Evolutionary conservation across 2,888 invertebrate species (phyloP).

Genomic region (Amblyjoppa fuscipennis): DNA sequence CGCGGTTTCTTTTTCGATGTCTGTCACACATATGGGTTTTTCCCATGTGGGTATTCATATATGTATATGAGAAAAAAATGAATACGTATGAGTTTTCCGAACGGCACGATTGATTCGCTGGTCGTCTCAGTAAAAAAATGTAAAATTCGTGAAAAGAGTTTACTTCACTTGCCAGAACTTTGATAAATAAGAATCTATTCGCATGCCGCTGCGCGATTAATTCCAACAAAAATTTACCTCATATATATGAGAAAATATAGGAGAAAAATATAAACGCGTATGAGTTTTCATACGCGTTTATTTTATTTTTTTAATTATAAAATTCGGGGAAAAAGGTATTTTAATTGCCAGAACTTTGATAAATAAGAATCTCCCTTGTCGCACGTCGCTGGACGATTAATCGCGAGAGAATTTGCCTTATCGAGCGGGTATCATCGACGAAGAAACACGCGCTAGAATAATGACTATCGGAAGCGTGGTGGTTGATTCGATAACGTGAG

Average conservation of each 20-base stretch:
- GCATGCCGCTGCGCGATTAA: constrained; percentile 4
- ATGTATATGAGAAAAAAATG: not conserved
- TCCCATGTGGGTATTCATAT: not conserved
- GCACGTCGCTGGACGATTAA: not conserved
- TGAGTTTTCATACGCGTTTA: too few species aligned
- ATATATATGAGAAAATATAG: too few species aligned
- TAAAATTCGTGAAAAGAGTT: not conserved
- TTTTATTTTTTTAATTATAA: not conserved
- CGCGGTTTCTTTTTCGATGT: too few species aligned
- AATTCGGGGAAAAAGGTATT: not conserved
- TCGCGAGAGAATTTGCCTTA: not conserved
- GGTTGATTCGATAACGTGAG: constrained; percentile 59
- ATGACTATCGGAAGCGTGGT: constrained; percentile 18
- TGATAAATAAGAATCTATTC: not conserved
- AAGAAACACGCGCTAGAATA: not conserved
- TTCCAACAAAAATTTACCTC: not conserved
- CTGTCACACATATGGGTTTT: too few species aligned
- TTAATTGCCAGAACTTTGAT: too few species aligned
- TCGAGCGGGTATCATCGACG: constrained; percentile 2
- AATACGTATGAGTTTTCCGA: not conserved
- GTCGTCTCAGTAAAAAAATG: not conserved
- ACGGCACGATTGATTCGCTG: not conserved
- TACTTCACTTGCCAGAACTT: not conserved
- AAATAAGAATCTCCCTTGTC: not conserved
- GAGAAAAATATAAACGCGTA: too few species aligned